A percentile compares a stretch with the other conserved stretches of the same genome.
Evolutionary conservation across 2,888 invertebrate species (phyloP).

Genomic region (Terebella lapidaria): DNA sequence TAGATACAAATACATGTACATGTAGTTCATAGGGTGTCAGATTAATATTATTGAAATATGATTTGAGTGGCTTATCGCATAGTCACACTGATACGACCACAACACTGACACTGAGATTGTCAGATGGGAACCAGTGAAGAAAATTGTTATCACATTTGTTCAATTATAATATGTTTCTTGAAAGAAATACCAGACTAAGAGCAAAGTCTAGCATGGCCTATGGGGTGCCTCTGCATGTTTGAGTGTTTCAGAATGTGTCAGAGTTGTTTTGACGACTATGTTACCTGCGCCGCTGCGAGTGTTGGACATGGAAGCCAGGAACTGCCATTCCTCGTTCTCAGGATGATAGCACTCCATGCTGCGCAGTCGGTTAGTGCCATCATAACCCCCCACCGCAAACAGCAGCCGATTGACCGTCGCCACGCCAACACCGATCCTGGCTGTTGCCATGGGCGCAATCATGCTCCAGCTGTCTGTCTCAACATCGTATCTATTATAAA

Average conservation of each 20-base stretch:
- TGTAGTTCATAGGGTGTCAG: background rate
- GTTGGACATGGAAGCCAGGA: conserved; percentile 71
- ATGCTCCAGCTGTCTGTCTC: conserved; percentile 76
- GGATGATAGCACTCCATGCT: conserved; percentile 90
- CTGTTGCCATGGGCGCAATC: conserved; percentile 58
- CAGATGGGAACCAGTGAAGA: too few species aligned
- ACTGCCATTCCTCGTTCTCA: conserved; percentile 83
- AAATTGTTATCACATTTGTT: too few species aligned
- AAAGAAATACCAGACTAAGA: too few species aligned
- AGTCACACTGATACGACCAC: too few species aligned
- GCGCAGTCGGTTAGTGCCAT: conserved; percentile 71
- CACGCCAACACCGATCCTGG: conserved; percentile 70
- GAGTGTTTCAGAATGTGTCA: too few species aligned
- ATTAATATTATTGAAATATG: too few species aligned
- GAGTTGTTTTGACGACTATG: too few species aligned
- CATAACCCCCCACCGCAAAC: conserved; percentile 83
- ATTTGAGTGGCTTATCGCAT: too few species aligned
- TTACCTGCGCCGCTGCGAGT: conserved; percentile 81
- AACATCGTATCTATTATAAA: conserved; percentile 76
- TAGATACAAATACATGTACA: background rate
- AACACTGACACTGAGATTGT: too few species aligned
- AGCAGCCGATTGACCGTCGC: conserved; percentile 60
- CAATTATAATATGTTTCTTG: too few species aligned
- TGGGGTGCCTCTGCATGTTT: too few species aligned
- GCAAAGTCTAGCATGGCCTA: too few species aligned